Evolutionary conservation across 2,797 vertebrate species (phyloP).

Genomic region (Yasuhikotakia modesta): DNA sequence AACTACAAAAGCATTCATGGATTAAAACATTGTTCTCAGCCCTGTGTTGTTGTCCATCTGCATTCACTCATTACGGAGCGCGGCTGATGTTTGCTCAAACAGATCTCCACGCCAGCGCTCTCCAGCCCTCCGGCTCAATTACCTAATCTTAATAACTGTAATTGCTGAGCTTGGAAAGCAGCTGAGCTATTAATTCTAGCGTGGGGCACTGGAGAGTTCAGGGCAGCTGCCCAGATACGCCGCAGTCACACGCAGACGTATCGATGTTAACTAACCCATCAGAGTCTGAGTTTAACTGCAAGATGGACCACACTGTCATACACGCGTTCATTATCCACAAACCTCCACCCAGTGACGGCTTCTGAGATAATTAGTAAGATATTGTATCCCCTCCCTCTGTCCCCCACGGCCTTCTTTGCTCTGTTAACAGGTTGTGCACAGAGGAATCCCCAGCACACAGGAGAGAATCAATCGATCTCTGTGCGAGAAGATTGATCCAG

Average conservation of each 20-base stretch:
- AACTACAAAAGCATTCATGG: neutral
- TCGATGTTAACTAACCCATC: slow-evolving; percentile 42
- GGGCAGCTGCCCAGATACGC: slow-evolving; percentile 49
- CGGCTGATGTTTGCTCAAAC: slow-evolving; percentile 50
- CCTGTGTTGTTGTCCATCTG: slow-evolving; percentile 34
- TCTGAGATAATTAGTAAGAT: slow-evolving; percentile 52
- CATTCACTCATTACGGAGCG: slow-evolving; percentile 38
- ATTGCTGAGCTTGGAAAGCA: slow-evolving; percentile 61
- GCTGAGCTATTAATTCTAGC: slow-evolving; percentile 65
- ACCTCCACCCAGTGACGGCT: slow-evolving; percentile 24
- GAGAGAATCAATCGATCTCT: slow-evolving; percentile 57
- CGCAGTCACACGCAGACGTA: slow-evolving; percentile 40
- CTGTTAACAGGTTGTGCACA: slow-evolving; percentile 37
- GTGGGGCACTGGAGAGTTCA: slow-evolving; percentile 58
- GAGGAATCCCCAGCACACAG: slow-evolving; percentile 49
- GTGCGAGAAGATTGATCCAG: slow-evolving; percentile 58
- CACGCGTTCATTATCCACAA: slow-evolving; percentile 28
- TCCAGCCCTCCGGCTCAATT: slow-evolving; percentile 60
- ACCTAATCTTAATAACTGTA: slow-evolving; percentile 65
- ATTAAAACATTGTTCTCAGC: slow-evolving; percentile 23
- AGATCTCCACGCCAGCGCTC: slow-evolving; percentile 55
- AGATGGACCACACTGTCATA: slow-evolving; percentile 30
- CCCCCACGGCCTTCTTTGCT: slow-evolving; percentile 13
- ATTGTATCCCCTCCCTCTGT: slow-evolving; percentile 4
- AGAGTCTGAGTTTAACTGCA: slow-evolving; percentile 13